Base-by-base conservation (phyloP, 2,888 invertebrate genomes). In the Elegia similella region DNA sequence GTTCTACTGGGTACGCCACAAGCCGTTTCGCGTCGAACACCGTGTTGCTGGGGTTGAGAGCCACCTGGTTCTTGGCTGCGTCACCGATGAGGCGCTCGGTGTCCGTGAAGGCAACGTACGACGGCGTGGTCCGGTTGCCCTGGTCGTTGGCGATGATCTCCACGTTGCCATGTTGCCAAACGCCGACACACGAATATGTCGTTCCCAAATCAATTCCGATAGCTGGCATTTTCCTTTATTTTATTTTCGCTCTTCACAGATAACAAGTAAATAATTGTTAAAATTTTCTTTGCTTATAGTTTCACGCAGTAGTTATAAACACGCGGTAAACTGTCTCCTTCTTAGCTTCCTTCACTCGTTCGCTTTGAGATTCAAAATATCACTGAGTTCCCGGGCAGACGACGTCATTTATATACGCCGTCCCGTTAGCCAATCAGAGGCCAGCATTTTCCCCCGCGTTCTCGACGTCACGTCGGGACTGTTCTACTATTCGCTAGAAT, bases 21-120 rank as follows among this genome's bases (percentile, higher is more conserved):
- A 96, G 80, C 59, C 96, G 92, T 72, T 95, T 95, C 17, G 95
- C 95, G 80, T 95, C 94, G 76, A 94, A 94, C 10, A 94, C 93
- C 0, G 95, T 95, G 85, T 95, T 95, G 68, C 76, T 87, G 13
- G 95, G 95, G 78, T 95, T 95, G 92, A 93, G 88, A 15, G 93
- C 93, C 44, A 93, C 93, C 79, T 93, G 92, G 78, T 93, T 94
- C 74, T 94, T 94, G 42, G 94, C 94, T 7, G 93, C 93, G 76
- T 94, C 94, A 32, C 94, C 94, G 68, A 94, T 92, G 32, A 94
- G 86, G 42, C 94, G 83, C 73, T 94, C 93, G 6, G 92, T 92
- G 69, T 94, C 94, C 7, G 84, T 94, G 77, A 95, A 95, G 13
- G 94, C 95, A 42, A 95, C 94, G 76, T 94, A 94, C 62, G 93